phyloP scores from a whole-genome alignment of 2,113 vertebrate species.

The Meriones unguiculatus region DNA sequence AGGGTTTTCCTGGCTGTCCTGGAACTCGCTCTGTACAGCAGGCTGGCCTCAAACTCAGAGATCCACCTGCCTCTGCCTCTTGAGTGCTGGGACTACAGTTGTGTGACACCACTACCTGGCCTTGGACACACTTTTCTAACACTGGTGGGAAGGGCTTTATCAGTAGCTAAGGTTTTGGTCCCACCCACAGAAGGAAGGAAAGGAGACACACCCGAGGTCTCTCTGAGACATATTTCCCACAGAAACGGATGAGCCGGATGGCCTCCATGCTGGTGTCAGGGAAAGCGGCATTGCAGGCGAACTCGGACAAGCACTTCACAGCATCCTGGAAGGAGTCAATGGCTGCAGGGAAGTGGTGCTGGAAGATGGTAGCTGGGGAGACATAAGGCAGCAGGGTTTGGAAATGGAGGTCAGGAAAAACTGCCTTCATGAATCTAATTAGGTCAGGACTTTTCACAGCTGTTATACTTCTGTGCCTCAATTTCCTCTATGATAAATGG shows the following conservation, averaged over 20 bases:
- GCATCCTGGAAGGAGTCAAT: slow-evolving; percentile 99
- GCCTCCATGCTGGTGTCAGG: slow-evolving; percentile 99
- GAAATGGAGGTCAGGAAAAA: neutral
- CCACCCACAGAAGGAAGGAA: fast-evolving
- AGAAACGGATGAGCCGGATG: slow-evolving; percentile 96
- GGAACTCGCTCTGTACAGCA: neutral
- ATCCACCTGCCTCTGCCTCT: neutral
- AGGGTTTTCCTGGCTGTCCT: neutral
- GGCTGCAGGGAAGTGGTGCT: slow-evolving; percentile 96
- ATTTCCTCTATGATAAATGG: neutral
- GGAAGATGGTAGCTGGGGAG: slow-evolving; percentile 93
- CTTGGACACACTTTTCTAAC: neutral
- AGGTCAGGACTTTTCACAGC: neutral
- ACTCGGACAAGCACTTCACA: slow-evolving; percentile 98
- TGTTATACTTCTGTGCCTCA: neutral
- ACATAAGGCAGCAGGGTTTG: slow-evolving; percentile 54
- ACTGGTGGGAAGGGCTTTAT: neutral
- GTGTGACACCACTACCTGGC: neutral
- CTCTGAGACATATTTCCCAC: slow-evolving; percentile 96
- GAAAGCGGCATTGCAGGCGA: slow-evolving; percentile 97
- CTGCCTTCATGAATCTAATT: neutral
- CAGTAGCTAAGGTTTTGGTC: no score
- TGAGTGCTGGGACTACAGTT: neutral
- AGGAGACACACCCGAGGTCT: slow-evolving; percentile 92
- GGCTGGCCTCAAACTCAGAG: neutral